These are phyloP conservation scores for Eupithecia dodoneata DNA, from an alignment of 2,888 invertebrate genomes.

Conservation along the genomic window DNA sequence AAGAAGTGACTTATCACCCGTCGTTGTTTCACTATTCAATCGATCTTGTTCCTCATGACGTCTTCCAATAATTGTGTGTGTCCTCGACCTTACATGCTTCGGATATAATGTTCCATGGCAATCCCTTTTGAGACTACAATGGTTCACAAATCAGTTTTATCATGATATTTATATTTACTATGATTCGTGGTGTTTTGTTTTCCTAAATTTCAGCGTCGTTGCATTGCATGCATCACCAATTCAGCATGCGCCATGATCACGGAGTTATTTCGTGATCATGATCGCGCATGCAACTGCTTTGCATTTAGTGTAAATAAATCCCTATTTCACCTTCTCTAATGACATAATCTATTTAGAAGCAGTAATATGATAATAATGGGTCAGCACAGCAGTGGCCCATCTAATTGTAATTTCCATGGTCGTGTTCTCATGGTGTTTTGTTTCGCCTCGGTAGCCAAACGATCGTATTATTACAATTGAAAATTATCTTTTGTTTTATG, in stretches of 20 bases:
- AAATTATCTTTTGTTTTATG: constrained; percentile 21
- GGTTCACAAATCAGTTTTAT: not conserved
- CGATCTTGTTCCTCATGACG: not conserved
- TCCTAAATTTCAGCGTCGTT: not conserved
- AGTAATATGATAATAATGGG: constrained; percentile 44
- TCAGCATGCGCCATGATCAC: not conserved
- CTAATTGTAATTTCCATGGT: constrained; percentile 40
- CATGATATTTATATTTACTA: not conserved
- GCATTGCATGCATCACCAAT: not conserved
- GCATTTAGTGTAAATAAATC: not conserved
- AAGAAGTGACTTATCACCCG: no score
- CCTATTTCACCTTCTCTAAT: constrained; percentile 21
- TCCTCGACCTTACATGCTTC: not conserved
- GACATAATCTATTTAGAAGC: constrained; percentile 35
- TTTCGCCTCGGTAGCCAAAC: constrained; percentile 41
- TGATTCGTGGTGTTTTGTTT: not conserved
- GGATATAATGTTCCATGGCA: not conserved
- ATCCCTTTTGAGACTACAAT: not conserved
- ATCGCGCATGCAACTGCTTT: not conserved
- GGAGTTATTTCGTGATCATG: constrained; percentile 1
- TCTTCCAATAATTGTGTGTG: not conserved
- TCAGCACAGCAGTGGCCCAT: constrained; percentile 28
- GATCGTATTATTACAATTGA: constrained; percentile 28
- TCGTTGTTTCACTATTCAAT: constrained; percentile 3
- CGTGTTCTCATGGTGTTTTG: constrained; percentile 36